A percentile compares a stretch with the other conserved stretches of the same genome.
Evolutionary conservation across 2,113 vertebrate species (phyloP).

Genomic region (Butastur rufipennis): DNA sequence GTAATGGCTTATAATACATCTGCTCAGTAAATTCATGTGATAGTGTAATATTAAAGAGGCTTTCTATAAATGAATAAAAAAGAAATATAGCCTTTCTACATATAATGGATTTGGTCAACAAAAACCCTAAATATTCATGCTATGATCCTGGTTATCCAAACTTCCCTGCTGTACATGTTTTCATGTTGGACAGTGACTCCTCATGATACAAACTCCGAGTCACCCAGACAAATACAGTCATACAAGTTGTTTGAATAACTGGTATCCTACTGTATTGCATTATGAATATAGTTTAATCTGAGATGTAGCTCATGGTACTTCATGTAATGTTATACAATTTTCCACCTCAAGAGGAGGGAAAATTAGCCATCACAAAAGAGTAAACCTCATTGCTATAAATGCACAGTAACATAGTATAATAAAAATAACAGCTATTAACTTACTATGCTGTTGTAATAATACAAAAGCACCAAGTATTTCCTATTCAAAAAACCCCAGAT

Average conservation of each 20-base stretch:
- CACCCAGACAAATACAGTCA: not conserved
- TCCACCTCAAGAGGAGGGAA: not conserved
- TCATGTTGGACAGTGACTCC: not conserved
- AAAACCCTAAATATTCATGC: not conserved
- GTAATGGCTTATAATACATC: not conserved
- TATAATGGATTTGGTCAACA: not conserved
- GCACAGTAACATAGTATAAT: not conserved
- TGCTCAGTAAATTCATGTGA: not conserved
- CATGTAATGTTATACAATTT: not conserved
- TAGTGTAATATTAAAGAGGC: not conserved
- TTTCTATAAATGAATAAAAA: not conserved
- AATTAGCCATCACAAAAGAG: not conserved
- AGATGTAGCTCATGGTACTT: not conserved
- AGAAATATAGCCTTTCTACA: not conserved
- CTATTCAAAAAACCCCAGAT: not conserved
- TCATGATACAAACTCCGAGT: not conserved
- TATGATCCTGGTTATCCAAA: conserved; percentile 1
- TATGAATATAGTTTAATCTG: not conserved
- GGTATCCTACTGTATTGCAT: not conserved
- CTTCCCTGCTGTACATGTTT: not conserved
- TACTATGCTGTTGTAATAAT: not conserved
- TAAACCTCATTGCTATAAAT: not conserved
- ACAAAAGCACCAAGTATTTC: not conserved
- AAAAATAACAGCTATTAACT: not conserved
- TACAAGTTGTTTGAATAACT: not conserved